Conservation (phyloP, 2,888 invertebrate genomes). For the Gastrophysa polygoni region DNA sequence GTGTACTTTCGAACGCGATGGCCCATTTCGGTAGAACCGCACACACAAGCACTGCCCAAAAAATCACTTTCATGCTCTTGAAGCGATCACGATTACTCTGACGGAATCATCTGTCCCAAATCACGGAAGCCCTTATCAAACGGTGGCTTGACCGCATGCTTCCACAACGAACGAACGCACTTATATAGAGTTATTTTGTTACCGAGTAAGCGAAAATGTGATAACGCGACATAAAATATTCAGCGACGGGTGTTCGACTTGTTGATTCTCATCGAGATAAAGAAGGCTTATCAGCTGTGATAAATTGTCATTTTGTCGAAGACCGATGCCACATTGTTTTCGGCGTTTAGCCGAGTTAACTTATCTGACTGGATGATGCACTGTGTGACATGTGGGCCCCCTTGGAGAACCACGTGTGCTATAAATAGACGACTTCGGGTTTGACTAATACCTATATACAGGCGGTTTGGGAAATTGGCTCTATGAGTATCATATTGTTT, state of each 20-base stretch:
- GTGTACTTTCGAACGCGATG: no score
- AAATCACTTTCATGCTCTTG: not conserved
- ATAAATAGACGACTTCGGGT: slow-evolving; percentile 34
- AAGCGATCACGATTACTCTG: not conserved
- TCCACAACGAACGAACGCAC: slow-evolving; percentile 8
- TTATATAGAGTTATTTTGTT: slow-evolving; percentile 15
- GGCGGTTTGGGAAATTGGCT: slow-evolving; percentile 32
- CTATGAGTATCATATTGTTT: slow-evolving; percentile 15
- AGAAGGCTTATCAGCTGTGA: not conserved
- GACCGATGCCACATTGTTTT: not conserved
- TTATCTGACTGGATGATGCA: no score
- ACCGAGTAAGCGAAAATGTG: slow-evolving; percentile 20
- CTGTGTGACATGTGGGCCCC: slow-evolving; percentile 23
- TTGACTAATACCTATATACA: slow-evolving; percentile 28
- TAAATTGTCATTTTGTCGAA: no score
- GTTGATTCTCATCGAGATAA: not conserved
- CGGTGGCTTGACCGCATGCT: slow-evolving; percentile 19
- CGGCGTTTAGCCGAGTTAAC: no score
- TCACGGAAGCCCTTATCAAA: slow-evolving; percentile 33
- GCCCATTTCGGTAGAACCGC: not conserved
- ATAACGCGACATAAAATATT: not conserved
- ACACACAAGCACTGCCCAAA: not conserved
- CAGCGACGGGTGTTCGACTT: slow-evolving; percentile 3
- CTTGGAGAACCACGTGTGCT: slow-evolving; percentile 32
- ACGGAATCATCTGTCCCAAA: not conserved